Percentiles rank a stretch among this genome's conserved stretches.
phyloP scores from a whole-genome alignment of 2,797 vertebrate species.

The Poeciliopsis presidionis region DNA sequence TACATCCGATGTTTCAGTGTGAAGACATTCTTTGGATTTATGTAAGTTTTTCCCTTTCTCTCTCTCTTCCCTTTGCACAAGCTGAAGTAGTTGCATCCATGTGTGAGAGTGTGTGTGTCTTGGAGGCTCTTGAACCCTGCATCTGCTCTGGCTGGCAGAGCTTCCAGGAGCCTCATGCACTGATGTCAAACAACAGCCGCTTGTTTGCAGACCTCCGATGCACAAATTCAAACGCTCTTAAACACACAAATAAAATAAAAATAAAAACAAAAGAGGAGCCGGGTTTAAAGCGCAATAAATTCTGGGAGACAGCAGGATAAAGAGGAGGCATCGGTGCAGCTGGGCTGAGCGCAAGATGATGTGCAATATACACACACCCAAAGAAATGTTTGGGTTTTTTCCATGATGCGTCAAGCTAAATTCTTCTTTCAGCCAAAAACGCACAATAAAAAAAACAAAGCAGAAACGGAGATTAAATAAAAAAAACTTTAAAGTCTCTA shows the following conservation, averaged over 20 bases:
- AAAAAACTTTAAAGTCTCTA: neutral
- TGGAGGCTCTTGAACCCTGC: conserved; percentile 56
- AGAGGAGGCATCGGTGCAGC: neutral
- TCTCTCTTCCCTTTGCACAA: conserved; percentile 6
- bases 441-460: neutral
- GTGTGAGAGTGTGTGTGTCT: neutral
- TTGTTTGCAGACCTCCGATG: conserved; percentile 68
- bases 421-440: neutral
- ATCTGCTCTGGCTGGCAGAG: conserved; percentile 70
- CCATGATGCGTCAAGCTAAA: conserved; percentile 6
- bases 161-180: conserved; percentile 56
- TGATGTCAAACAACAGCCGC: conserved; percentile 66
- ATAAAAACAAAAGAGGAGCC: conserved; percentile 17
- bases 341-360: conserved; percentile 8
- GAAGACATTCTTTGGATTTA: conserved; percentile 6
- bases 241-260: conserved; percentile 14
- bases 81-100: neutral
- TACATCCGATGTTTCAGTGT: conserved; percentile 4
- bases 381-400: neutral
- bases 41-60: neutral
- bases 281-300: conserved; percentile 37
- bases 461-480: neutral
- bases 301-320: conserved; percentile 2
- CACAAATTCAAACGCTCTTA: conserved; percentile 45
- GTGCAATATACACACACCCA: conserved; percentile 9